These are phyloP conservation scores for Apogon hyalosoma DNA, from an alignment of 2,797 vertebrate species.

Conservation along the genomic window DNA sequence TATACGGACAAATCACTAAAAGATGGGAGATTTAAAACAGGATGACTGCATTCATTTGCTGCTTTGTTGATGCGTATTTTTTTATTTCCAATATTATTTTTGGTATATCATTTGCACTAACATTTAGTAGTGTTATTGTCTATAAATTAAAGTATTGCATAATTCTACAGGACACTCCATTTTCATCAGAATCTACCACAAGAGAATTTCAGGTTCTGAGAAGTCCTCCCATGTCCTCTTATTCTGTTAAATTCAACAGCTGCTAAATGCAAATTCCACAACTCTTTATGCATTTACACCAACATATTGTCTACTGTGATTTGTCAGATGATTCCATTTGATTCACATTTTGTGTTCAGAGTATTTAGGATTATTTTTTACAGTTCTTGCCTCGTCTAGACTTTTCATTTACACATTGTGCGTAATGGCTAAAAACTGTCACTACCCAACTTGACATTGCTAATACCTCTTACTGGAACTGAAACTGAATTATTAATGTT, in stretches of 20 bases:
- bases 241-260: slow-evolving; percentile 3
- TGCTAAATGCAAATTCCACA: slow-evolving; percentile 6
- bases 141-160: not conserved
- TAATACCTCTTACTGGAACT: slow-evolving; percentile 56
- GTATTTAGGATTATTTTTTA: slow-evolving; percentile 15
- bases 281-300: slow-evolving; percentile 16
- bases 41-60: slow-evolving; percentile 41
- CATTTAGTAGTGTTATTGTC: not conserved
- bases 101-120: not conserved
- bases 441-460: slow-evolving; percentile 45
- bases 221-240: slow-evolving; percentile 2
- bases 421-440: slow-evolving; percentile 32
- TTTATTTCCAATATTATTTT: slow-evolving; percentile 2
- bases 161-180: slow-evolving; percentile 9
- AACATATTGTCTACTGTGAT: slow-evolving; percentile 25
- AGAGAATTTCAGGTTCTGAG: slow-evolving; percentile 9
- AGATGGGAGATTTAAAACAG: slow-evolving; percentile 26
- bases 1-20: slow-evolving; percentile 18
- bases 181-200: slow-evolving; percentile 4
- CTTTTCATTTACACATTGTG: slow-evolving; percentile 41
- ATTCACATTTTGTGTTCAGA: slow-evolving; percentile 22
- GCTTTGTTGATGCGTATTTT: slow-evolving; percentile 4
- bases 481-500: slow-evolving; percentile 62
- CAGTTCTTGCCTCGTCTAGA: slow-evolving; percentile 1
- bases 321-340: slow-evolving; percentile 17